Evolutionary conservation across 2,113 vertebrate species (phyloP), one percentile per base, ranked within the genome.

Genomic region (Cisticola juncidis): DNA sequence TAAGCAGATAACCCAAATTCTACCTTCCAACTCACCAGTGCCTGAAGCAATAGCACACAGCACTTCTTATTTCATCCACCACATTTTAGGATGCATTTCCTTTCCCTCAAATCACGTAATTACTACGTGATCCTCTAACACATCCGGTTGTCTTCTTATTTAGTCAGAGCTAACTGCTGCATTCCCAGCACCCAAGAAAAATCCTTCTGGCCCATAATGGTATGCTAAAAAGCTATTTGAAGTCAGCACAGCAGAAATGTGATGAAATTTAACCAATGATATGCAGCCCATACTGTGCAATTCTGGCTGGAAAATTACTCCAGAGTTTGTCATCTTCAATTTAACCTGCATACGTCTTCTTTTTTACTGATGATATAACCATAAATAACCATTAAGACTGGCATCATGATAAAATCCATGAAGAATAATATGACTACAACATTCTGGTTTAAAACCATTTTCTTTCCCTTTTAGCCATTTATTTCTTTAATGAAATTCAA

Each of bases 21-120:
- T 42, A 28, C 40, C 51, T 48, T 51, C 3, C 48, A n/a, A 23
- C 77, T 91, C 84, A 81, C 13, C 44, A 61, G n/a, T 19, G 45
- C 62, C 50, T 90, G 66, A 83, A 22, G 60, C 54, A 86, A 70
- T 0, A 70, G 65, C 36, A 80, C 45, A n/a, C 14, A 69, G n/a
- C 10, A 33, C 44, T 85, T 23, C 44, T 35, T 58, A 35, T 23
- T 92, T 81, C 76, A 88, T 51, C 22, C 58, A 61, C 5, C 47
- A 22, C 16, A 35, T 56, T 66, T 90, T 29, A 90, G 86, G 71
- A 94, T 90, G 71, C 19, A 44, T 81, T 94, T 97, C 94, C 95
- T 88, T 56, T 93, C 86, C 91, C 86, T 64, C 80, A 62, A 65
- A 78, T 90, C 54, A 88, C 0, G 0, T 90, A 94, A 94, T 92